These are phyloP conservation scores for Sebastes trivittatus DNA, from an alignment of 2,797 vertebrate genomes.

Conservation along the genomic window DNA sequence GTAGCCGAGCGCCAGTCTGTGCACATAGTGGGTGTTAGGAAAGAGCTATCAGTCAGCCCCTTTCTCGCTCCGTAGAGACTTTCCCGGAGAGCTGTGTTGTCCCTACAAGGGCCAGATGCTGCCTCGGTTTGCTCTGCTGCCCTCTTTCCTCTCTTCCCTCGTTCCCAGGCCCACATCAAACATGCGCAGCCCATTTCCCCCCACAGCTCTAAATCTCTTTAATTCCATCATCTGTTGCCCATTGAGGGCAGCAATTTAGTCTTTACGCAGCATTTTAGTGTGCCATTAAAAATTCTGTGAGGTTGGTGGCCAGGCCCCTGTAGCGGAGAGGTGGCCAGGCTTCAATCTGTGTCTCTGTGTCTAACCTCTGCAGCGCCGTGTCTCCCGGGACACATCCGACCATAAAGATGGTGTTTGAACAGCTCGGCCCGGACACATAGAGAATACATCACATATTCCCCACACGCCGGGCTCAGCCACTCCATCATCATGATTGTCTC, in stretches of 20 bases:
- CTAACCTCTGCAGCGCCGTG: conserved; percentile 51
- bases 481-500: conserved; percentile 30
- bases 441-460: conserved; percentile 55
- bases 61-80: conserved; percentile 53
- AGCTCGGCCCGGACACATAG: conserved; percentile 47
- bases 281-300: conserved; percentile 80
- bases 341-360: conserved; percentile 58
- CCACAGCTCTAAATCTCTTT: conserved; percentile 82
- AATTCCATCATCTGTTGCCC: conserved; percentile 86
- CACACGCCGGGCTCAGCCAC: conserved; percentile 16
- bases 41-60: conserved; percentile 61
- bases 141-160: conserved; percentile 63
- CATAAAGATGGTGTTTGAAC: conserved; percentile 66
- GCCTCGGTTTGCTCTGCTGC: conserved; percentile 70
- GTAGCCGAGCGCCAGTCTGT: conserved; percentile 55
- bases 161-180: conserved; percentile 77
- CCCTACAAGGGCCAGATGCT: conserved; percentile 75
- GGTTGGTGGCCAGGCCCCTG: conserved; percentile 70
- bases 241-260: conserved; percentile 83
- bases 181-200: conserved; percentile 67
- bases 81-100: conserved; percentile 62
- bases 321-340: conserved; percentile 61
- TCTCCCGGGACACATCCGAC: conserved; percentile 51
- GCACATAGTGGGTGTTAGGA: conserved; percentile 55
- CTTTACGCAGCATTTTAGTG: conserved; percentile 78